phyloP scores from a whole-genome alignment of 2,113 vertebrate genomes.

The Cichladusa arquata region DNA sequence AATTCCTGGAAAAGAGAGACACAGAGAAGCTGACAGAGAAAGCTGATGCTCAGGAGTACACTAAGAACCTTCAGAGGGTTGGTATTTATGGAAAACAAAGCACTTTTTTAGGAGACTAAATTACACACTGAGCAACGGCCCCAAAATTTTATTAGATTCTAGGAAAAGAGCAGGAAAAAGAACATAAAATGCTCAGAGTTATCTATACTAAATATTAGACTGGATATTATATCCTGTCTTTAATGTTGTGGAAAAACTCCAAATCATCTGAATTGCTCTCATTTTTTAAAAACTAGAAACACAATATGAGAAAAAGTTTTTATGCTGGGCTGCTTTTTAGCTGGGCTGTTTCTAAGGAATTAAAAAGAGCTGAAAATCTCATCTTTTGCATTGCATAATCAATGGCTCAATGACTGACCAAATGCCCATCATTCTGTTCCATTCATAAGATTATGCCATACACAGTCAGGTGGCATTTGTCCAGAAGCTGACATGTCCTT shows the following conservation, averaged over 20 bases:
- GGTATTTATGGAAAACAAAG: neutral
- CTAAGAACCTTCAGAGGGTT: neutral
- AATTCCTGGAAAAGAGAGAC: neutral
- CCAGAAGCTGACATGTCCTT: neutral
- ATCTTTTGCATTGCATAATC: neutral
- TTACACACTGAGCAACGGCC: rapidly evolving
- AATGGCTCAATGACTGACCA: neutral
- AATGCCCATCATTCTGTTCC: neutral
- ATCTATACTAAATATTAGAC: neutral
- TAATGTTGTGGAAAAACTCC: neutral
- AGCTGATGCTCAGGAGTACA: neutral
- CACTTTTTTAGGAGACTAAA: neutral
- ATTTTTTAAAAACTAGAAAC: neutral
- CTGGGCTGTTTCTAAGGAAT: neutral
- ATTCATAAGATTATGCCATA: neutral
- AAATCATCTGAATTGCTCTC: neutral
- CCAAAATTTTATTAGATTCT: neutral
- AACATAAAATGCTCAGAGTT: neutral
- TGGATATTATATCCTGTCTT: neutral
- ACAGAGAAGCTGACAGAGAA: neutral
- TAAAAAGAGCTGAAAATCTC: neutral
- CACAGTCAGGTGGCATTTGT: neutral
- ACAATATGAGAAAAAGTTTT: neutral
- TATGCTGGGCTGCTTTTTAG: neutral
- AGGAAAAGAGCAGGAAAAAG: neutral